These are phyloP conservation scores for Enhydra lutris DNA, from an alignment of 2,113 vertebrate species.

Conservation along the genomic window DNA sequence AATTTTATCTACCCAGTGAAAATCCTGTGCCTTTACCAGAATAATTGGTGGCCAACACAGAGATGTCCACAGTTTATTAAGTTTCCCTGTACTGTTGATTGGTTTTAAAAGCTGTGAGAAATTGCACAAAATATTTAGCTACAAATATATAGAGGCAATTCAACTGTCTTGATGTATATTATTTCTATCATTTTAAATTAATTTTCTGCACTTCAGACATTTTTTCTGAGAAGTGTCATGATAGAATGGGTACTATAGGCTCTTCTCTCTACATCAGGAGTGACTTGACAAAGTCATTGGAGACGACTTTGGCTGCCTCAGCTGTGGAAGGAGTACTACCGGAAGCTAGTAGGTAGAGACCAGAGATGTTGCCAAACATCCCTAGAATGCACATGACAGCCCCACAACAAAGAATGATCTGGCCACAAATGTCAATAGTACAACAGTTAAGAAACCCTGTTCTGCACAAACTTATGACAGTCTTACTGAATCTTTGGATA, in stretches of 20 bases:
- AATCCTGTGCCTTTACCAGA: not conserved
- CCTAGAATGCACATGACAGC: too few species aligned
- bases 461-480: not conserved
- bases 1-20: not conserved
- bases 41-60: not conserved
- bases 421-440: not conserved
- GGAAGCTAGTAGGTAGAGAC: not conserved
- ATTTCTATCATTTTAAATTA: not conserved
- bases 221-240: not conserved
- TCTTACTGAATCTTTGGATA: not conserved
- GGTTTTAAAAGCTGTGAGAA: not conserved
- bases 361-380: not conserved
- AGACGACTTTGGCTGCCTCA: not conserved
- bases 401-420: not conserved
- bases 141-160: not conserved
- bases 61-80: not conserved
- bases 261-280: not conserved
- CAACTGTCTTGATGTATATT: not conserved
- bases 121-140: not conserved
- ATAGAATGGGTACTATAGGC: too few species aligned
- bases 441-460: not conserved
- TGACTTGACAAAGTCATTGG: not conserved
- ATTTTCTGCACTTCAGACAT: not conserved
- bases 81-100: not conserved
- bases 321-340: not conserved